Percentiles rank a stretch among this genome's conserved stretches.
phyloP scores from a whole-genome alignment of 1,140 invertebrate genomes.

The Camponotus floridanus region DNA sequence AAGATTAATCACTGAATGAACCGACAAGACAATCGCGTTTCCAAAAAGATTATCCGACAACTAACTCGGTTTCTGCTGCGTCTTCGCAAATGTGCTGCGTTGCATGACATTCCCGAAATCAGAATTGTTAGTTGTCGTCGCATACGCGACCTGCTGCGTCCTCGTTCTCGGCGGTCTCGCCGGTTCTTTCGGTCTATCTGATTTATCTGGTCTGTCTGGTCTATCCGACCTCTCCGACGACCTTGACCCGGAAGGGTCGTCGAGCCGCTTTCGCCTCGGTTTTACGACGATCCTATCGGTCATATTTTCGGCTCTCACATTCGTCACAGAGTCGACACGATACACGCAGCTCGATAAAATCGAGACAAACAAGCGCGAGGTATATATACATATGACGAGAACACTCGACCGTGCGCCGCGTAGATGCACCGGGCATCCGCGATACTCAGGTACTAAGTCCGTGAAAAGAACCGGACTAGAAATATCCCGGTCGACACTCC shows the following conservation, averaged over 20 bases:
- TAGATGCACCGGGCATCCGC: conserved; percentile 63
- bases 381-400: neutral
- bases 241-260: conserved; percentile 61
- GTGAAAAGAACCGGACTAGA: conserved; percentile 66
- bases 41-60: conserved; percentile 19
- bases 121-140: conserved; percentile 31
- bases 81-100: neutral
- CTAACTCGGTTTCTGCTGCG: conserved; percentile 34
- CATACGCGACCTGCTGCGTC: conserved; percentile 33
- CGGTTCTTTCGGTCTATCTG: conserved; percentile 60
- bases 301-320: conserved; percentile 72
- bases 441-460: conserved; percentile 66
- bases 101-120: conserved; percentile 35
- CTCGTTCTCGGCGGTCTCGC: conserved; percentile 68
- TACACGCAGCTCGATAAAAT: neutral
- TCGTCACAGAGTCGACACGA: conserved; percentile 38
- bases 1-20: neutral
- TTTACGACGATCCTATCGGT: conserved; percentile 75
- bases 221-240: conserved; percentile 35
- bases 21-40: conserved; percentile 7
- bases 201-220: neutral
- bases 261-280: conserved; percentile 71
- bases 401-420: neutral
- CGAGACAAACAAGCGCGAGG: neutral
- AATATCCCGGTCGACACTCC: conserved; percentile 65